phyloP scores from a whole-genome alignment of 2,113 vertebrate species.

The Ceyx cyanopectus region DNA sequence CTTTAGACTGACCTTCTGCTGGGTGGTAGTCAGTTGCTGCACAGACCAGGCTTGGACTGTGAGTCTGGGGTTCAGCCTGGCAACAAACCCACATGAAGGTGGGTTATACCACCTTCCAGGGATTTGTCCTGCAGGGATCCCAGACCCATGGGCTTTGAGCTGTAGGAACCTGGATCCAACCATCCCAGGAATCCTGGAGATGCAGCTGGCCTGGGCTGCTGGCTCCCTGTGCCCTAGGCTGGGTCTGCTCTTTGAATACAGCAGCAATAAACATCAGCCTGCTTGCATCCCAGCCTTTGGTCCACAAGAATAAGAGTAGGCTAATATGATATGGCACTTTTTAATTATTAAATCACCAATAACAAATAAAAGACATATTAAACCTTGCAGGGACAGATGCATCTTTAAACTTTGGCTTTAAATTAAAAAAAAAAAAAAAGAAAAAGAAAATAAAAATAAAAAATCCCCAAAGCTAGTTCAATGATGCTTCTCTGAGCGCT shows the following conservation, averaged over 20 bases:
- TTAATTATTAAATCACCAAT: slow-evolving; percentile 23
- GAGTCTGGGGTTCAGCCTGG: neutral
- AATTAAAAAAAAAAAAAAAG: neutral
- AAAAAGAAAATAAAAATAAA: neutral
- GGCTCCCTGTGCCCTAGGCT: neutral
- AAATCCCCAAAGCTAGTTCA: neutral
- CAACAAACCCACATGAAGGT: neutral
- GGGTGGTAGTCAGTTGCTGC: neutral
- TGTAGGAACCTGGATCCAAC: neutral
- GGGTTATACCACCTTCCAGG: neutral
- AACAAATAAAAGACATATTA: slow-evolving; percentile 7
- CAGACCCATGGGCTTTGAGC: neutral
- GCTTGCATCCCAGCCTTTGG: neutral
- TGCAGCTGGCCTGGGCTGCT: neutral
- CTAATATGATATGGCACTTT: neutral
- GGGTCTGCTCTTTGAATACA: neutral
- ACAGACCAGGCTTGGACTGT: fast-evolving
- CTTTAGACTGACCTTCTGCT: neutral
- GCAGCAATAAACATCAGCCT: neutral
- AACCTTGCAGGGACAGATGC: slow-evolving; percentile 10
- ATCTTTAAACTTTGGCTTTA: slow-evolving; percentile 31
- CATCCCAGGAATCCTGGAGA: neutral
- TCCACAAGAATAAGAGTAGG: neutral
- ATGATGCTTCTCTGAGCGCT: neutral
- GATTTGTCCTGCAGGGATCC: neutral